Evolutionary conservation across 2,113 vertebrate species (phyloP), one percentile per base, ranked within the genome.

Genomic region (Chloropsis cyanopogon): DNA sequence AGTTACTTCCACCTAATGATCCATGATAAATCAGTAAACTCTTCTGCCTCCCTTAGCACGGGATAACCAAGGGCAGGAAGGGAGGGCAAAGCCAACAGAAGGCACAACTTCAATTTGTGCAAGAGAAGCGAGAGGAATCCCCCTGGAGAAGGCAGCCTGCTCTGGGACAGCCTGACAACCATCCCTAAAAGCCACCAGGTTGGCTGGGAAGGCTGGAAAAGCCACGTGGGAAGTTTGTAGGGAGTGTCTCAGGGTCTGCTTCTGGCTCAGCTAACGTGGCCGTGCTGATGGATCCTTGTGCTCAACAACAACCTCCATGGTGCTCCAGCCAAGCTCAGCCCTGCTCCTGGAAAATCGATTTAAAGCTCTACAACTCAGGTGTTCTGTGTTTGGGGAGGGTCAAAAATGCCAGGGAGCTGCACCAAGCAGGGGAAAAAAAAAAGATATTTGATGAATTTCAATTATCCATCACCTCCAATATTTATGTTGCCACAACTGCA

Each of bases 1-100:
- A 93, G 97, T 96, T 93, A 90, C 95, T 96, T 96, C 80, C 95
- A 96, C 93, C 75, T 96, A 97, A 97, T 95, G 97, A 97, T 95
- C 97, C 95, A 57, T 95, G 96, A 97, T 91, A 91, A 97, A 97
- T 92, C 97, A 95, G 95, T 39, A 82, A 97, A 97, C 92, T 96
- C 60, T 64, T 94, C 50, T 92, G 90, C 93, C 92, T 90, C 94
- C 82, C 82, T 91, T 79, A n/a, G 93, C 95, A 9, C 22, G 84
- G 76, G 56, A 90, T 73, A 50, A 90, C 50, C 90, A 37, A 73
- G 71, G 92, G 86, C 93, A 92, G 79, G 1, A 21, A 7, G 65
- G 10, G 64, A 91, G 85, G 72, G 64, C 60, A 84, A 29, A 76
- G 72, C 82, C 52, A 90, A 35, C 1, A 28, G 49, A 37, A 11